phyloP scores from a whole-genome alignment of 2,888 invertebrate species.

The Siphonodentalium dalli region DNA sequence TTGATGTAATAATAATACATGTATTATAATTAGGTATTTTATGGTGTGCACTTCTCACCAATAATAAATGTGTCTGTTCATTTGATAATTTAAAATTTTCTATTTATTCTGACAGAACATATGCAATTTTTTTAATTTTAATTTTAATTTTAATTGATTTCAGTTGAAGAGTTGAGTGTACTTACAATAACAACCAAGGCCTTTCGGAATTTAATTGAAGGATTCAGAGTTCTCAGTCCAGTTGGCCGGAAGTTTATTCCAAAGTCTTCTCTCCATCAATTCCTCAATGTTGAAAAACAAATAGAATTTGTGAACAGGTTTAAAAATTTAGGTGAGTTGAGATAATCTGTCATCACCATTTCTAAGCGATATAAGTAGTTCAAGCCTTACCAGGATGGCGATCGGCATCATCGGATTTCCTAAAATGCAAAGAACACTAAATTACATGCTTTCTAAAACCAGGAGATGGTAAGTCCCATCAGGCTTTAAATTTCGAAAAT shows the following conservation, averaged over 20 bases:
- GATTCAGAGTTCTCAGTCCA: constrained; percentile 50
- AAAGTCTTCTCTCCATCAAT: constrained; percentile 35
- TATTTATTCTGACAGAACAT: neutral
- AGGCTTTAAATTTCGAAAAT: too few relatives aligned
- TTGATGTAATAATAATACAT: neutral
- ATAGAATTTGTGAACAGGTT: constrained; percentile 42
- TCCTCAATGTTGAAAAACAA: constrained; percentile 43
- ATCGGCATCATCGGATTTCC: too few relatives aligned
- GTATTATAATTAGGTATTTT: neutral
- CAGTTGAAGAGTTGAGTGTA: constrained; percentile 62
- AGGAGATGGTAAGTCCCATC: too few relatives aligned
- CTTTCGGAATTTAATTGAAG: constrained; percentile 58
- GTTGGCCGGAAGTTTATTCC: constrained; percentile 41
- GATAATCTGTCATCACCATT: too few relatives aligned
- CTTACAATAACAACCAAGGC: constrained; percentile 61
- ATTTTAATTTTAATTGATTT: constrained; percentile 18
- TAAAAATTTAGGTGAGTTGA: constrained; percentile 57
- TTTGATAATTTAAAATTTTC: neutral
- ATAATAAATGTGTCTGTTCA: neutral
- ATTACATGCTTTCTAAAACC: too few relatives aligned
- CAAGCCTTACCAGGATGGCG: too few relatives aligned
- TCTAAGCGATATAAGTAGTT: too few relatives aligned
- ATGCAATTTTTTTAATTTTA: neutral
- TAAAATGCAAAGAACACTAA: too few relatives aligned
- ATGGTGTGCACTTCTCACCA: neutral